Evolutionary conservation across 2,113 vertebrate species (phyloP), one percentile per base, ranked within the genome.

Genomic region (Pomatorhinus ruficollis): DNA sequence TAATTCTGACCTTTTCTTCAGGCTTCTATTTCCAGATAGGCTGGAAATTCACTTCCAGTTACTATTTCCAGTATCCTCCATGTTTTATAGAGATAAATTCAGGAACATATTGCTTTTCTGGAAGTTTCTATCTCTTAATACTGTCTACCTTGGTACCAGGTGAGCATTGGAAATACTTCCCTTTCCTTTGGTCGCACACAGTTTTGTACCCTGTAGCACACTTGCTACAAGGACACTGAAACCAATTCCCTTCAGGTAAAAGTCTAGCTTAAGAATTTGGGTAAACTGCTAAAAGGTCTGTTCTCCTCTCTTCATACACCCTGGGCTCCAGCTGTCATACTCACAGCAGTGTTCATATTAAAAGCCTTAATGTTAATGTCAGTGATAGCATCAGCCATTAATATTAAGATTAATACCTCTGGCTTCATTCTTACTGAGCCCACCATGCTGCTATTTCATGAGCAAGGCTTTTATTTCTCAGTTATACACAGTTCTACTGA

Each of bases 261-360:
- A 4, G 10, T 35, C 31, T 30, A 37, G 33, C 31, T 87, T 71
- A 33, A 81, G 86, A 84, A 31, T 60, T 37, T 31, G 22, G 4
- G 4, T 52, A 8, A 11, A 12, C 6, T 53, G 15, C 74, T 40
- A 0, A 12, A 23, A 91, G 5, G 1, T 64, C 39, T 83, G 1
- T 20, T 83, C 31, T 75, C 18, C 14, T 49, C n/a, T 65, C 42
- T 61, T 70, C 42, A 10, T 1, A 47, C 4, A 23, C 10, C 14
- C 24, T n/a, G n/a, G 12, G 25, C 24, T 84, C 40, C 35, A 69
- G 3, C 1, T 83, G 14, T 39, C 44, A 56, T 20, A 40, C 20
- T 27, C 20, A 23, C 2, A 49, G 31, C 20, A 75, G 13, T 12
- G 15, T 0, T 28, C 8, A 6, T 27, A n/a, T 40, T 60, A 52